These are phyloP conservation scores for Cephalopterus ornatus DNA, from an alignment of 2,113 vertebrate genomes.

Conservation along the genomic window DNA sequence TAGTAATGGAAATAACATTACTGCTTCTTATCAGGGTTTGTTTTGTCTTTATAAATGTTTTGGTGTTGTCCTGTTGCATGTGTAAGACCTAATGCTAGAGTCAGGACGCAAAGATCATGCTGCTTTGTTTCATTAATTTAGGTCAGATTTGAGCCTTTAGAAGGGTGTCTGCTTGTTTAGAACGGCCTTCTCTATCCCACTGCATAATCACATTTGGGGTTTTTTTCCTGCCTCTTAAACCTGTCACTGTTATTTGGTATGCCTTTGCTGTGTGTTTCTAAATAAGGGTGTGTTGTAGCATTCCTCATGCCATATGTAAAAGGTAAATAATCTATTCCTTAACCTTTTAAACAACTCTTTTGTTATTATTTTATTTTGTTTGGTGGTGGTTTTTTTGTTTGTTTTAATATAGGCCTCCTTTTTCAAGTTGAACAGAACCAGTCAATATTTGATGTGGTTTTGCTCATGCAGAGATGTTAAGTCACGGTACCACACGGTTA, in stretches of 20 bases:
- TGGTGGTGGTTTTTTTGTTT: background rate
- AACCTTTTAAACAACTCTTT: background rate
- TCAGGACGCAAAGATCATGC: background rate
- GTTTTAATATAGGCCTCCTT: background rate
- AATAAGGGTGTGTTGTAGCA: background rate
- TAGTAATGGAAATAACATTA: background rate
- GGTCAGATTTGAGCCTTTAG: background rate
- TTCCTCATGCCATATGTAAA: background rate
- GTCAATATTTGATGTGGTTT: background rate
- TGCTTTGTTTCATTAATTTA: background rate
- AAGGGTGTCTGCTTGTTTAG: background rate
- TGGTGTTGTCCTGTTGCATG: background rate
- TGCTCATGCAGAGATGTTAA: background rate
- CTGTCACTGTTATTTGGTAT: background rate
- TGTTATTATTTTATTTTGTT: background rate
- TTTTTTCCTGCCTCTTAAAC: background rate
- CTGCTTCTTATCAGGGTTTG: background rate
- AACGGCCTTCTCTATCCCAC: background rate
- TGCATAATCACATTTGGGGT: background rate
- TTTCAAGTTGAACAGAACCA: background rate
- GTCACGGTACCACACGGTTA: background rate
- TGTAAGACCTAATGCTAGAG: background rate
- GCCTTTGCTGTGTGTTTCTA: background rate
- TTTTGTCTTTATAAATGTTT: background rate
- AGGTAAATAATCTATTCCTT: background rate